These are phyloP conservation scores for Cataglyphis hispanica DNA, from an alignment of 1,140 invertebrate genomes.

Conservation along the genomic window DNA sequence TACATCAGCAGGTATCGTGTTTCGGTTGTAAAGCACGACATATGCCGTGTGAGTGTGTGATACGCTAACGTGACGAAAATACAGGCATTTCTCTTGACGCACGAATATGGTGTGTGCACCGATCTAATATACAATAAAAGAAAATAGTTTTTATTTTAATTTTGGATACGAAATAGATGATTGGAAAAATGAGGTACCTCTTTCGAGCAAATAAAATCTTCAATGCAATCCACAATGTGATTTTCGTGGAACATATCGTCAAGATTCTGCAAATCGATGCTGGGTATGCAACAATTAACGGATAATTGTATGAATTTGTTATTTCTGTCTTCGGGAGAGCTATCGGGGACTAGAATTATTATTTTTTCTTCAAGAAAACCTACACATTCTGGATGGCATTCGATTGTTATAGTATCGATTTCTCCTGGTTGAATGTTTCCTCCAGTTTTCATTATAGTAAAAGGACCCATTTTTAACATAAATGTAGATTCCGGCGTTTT, in stretches of 20 bases:
- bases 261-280: slow-evolving; percentile 76
- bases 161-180: not conserved
- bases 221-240: slow-evolving; percentile 72
- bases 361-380: slow-evolving; percentile 71
- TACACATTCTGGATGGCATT: slow-evolving; percentile 68
- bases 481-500: not conserved
- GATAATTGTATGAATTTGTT: slow-evolving; percentile 67
- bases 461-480: slow-evolving; percentile 69
- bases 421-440: slow-evolving; percentile 62
- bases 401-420: slow-evolving; percentile 66
- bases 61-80: slow-evolving; percentile 74
- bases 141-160: not conserved
- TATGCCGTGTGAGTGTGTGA: slow-evolving; percentile 63
- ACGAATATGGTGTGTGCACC: slow-evolving; percentile 72
- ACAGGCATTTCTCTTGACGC: slow-evolving; percentile 71
- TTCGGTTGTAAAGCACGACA: slow-evolving; percentile 75
- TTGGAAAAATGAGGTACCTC: slow-evolving; percentile 66
- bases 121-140: slow-evolving; percentile 58
- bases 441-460: slow-evolving; percentile 68
- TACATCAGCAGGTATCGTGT: slow-evolving; percentile 73
- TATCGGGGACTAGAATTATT: slow-evolving; percentile 60
- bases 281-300: slow-evolving; percentile 72
- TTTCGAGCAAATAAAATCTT: slow-evolving; percentile 72
- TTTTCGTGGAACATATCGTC: slow-evolving; percentile 78
- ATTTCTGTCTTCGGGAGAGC: slow-evolving; percentile 55